phyloP scores from a whole-genome alignment of 1,140 invertebrate genomes.

The Steinernema feltiae region DNA sequence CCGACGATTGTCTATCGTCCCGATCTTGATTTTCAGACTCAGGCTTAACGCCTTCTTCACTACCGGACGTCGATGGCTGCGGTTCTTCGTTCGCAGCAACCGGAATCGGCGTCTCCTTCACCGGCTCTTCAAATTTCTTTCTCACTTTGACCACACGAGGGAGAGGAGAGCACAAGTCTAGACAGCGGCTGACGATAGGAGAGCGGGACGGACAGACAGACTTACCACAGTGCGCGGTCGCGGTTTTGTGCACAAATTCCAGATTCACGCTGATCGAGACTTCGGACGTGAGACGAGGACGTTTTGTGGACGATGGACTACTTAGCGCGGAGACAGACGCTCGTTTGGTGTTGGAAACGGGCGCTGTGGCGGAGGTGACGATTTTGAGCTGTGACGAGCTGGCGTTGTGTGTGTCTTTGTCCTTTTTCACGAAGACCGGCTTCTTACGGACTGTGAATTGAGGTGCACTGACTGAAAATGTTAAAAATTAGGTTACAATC shows the following conservation, averaged over 20 bases:
- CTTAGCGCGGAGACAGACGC: background rate
- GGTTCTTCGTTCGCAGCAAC: background rate
- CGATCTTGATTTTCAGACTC: too few relatives aligned
- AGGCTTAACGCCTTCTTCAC: too few relatives aligned
- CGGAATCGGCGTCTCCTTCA: background rate
- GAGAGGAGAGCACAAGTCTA: background rate
- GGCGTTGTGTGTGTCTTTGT: background rate
- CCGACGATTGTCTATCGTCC: too few relatives aligned
- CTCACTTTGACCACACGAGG: background rate
- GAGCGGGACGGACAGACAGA: background rate
- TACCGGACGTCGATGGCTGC: too few relatives aligned
- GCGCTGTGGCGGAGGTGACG: background rate
- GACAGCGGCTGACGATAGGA: background rate
- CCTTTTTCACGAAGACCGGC: background rate
- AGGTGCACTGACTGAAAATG: background rate
- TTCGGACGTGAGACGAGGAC: background rate
- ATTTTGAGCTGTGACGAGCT: background rate
- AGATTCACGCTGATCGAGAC: background rate
- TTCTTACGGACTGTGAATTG: constrained; percentile 1
- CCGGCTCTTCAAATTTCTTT: background rate
- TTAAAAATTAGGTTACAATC: background rate
- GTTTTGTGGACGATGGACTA: background rate
- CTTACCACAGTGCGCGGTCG: background rate
- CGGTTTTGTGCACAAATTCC: background rate
- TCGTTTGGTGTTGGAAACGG: background rate